Conservation (phyloP, 2,797 vertebrate genomes). For the Poeciliopsis infans region DNA sequence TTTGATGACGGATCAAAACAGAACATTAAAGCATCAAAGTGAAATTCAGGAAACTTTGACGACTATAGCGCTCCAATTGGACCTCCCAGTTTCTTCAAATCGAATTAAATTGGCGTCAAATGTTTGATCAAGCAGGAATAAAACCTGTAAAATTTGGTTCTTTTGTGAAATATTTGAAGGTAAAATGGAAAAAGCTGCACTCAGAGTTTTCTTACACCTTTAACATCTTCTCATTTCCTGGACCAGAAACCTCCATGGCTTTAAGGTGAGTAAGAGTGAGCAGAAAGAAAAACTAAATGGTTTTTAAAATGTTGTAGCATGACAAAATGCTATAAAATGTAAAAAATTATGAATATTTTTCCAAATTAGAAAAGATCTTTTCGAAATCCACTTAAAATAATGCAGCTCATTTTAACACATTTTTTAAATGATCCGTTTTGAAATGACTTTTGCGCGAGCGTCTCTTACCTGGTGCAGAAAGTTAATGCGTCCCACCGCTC, state of each 20-base stretch:
- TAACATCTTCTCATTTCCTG: background rate
- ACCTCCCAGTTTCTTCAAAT: too few species aligned
- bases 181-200: background rate
- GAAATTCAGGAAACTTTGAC: background rate
- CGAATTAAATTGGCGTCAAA: background rate
- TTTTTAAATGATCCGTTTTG: background rate
- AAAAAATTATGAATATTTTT: background rate
- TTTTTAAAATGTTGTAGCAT: background rate
- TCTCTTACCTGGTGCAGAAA: constrained; percentile 79
- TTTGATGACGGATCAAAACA: background rate
- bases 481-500: constrained; percentile 84
- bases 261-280: background rate
- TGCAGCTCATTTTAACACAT: background rate
- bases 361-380: background rate
- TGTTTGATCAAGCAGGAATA: background rate
- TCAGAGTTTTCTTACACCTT: background rate
- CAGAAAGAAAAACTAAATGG: background rate
- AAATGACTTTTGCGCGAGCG: background rate
- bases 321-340: background rate
- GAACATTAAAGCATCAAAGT: background rate
- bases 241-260: background rate
- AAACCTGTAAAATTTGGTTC: background rate
- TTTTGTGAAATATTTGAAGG: background rate
- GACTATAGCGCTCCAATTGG: background rate
- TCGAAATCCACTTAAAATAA: background rate